phyloP scores from a whole-genome alignment of 2,888 invertebrate species.

The Catocala fraxini region DNA sequence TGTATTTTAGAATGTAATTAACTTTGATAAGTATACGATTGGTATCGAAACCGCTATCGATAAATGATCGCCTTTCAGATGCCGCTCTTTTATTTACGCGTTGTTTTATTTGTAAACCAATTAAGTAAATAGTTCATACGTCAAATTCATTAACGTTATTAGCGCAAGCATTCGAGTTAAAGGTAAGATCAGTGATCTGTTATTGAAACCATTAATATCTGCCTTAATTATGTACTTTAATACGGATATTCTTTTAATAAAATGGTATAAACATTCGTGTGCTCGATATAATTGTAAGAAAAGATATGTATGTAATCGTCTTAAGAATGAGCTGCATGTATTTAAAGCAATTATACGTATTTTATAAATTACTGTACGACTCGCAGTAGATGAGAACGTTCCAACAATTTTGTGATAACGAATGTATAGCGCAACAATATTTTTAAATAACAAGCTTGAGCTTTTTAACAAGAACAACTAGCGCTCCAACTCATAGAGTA shows the following conservation, averaged over 20 bases:
- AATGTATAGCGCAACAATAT: too few species aligned
- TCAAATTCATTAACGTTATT: constrained; percentile 4
- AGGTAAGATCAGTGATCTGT: constrained; percentile 5
- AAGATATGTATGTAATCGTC: not conserved
- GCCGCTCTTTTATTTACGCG: too few species aligned
- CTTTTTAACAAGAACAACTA: too few species aligned
- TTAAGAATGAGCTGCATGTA: not conserved
- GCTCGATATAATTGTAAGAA: not conserved
- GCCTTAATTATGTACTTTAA: constrained; percentile 9
- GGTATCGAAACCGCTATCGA: not conserved
- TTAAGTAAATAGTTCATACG: constrained; percentile 8
- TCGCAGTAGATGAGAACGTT: too few species aligned
- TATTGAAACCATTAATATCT: constrained; percentile 10
- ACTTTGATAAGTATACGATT: constrained; percentile 14
- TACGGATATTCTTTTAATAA: not conserved
- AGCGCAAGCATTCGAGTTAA: constrained; percentile 11
- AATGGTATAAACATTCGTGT: not conserved
- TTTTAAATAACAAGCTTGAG: too few species aligned
- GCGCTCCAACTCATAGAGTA: too few species aligned
- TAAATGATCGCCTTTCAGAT: not conserved
- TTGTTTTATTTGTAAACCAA: constrained; percentile 3
- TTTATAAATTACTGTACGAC: too few species aligned
- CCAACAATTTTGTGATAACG: too few species aligned
- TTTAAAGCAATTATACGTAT: too few species aligned
- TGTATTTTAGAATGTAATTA: constrained; percentile 9